Percentiles rank a stretch among this genome's conserved stretches.
Conservation (phyloP, 1,140 invertebrate genomes). For the Listronotus bonariensis region DNA sequence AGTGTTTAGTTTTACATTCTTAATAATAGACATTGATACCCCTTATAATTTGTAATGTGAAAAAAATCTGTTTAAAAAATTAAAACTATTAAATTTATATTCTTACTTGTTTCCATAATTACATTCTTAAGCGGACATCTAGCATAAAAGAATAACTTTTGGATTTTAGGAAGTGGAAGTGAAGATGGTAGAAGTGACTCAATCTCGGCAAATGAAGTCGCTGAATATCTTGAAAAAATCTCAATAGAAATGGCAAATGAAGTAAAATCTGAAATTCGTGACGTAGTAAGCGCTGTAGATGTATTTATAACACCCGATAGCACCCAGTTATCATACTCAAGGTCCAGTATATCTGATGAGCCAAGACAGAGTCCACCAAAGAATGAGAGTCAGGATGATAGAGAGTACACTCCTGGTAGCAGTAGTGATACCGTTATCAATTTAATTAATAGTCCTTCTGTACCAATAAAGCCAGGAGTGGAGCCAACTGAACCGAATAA, state of each 20-base stretch:
- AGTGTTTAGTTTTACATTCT: too few relatives aligned
- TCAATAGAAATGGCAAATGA: slow-evolving; percentile 78
- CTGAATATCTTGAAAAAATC: slow-evolving; percentile 75
- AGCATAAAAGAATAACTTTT: too few relatives aligned
- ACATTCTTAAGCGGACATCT: too few relatives aligned
- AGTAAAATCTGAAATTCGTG: slow-evolving; percentile 75
- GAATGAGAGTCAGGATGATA: slow-evolving; percentile 14
- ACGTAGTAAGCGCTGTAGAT: slow-evolving; percentile 72
- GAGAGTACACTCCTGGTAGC: slow-evolving; percentile 41
- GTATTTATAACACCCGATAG: slow-evolving; percentile 67
- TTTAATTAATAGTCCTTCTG: slow-evolving; percentile 46
- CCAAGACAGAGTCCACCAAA: slow-evolving; percentile 4
- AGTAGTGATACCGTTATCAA: slow-evolving; percentile 49
- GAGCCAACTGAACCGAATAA: slow-evolving; percentile 37
- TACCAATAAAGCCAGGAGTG: slow-evolving; percentile 41
- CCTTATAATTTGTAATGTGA: too few relatives aligned
- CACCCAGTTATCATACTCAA: slow-evolving; percentile 44
- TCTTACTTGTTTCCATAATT: too few relatives aligned
- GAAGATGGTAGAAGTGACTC: slow-evolving; percentile 62
- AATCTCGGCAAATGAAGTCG: slow-evolving; percentile 72
- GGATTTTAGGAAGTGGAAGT: slow-evolving; percentile 48
- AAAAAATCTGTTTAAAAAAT: too few relatives aligned
- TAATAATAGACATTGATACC: too few relatives aligned
- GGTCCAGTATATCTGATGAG: slow-evolving; percentile 38
- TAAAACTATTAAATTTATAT: too few relatives aligned